Base-by-base conservation (phyloP, 1,140 invertebrate genomes). In the Olivierus martensii region DNA sequence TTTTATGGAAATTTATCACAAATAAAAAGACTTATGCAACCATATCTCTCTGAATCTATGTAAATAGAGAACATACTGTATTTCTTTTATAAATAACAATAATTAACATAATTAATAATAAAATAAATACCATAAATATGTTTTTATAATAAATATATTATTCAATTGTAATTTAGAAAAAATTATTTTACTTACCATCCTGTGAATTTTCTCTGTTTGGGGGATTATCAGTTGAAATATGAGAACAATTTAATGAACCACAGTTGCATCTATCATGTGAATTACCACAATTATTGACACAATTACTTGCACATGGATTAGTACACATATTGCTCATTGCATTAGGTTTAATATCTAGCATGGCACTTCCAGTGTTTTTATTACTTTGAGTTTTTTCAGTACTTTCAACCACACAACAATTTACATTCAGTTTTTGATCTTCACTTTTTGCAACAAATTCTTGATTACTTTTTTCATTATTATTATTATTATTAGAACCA, bases 281-380 rank as follows among this genome's bases (percentile, higher is more conserved):
- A 39, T 41, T 48, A 44, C 17, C 48, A 39, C 54, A 51, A 44
- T 44, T 51, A 12, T 19, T 18, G 5, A 37, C 21, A 44, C 54
- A 56, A 22, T 50, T 37, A 41, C 19, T 56, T 28, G 50, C 38
- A 52, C 50, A 56, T n/a, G 46, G 41, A 56, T 42, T 56, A 38
- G 38, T 21, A 47, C 54, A 52, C 55, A 52, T 52, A 48, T 44
- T 56, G 28, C 45, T 37, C 18, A 51, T 45, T 17, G 45, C 38
- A 41, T 19, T 47, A 35, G 53, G 17, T 42, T 55, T 56, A 12
- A 52, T 52, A 49, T 56, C 54, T 49, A 56, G 51, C 43, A 34
- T 51, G 51, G 54, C 42, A 6, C 17, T 39, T 35, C 36, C 35
- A 17, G 51, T 41, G 12, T 39, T 56, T 44, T 34, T 56, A 14